A percentile compares a stretch with the other conserved stretches of the same genome.
These are phyloP conservation scores for Mactra quadrangularis DNA, from an alignment of 1,140 invertebrate species.

Conservation along the genomic window DNA sequence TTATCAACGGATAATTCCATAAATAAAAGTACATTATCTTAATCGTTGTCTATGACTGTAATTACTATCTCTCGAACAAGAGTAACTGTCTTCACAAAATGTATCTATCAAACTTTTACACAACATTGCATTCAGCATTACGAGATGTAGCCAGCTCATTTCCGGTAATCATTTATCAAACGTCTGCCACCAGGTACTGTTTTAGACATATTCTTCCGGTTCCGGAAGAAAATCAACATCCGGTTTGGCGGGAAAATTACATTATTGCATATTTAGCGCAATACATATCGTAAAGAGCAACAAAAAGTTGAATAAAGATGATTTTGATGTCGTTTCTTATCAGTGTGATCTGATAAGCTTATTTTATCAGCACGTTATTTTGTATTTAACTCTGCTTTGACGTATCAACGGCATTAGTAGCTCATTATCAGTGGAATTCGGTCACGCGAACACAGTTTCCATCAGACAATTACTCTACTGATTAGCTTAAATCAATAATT, in stretches of 20 bases:
- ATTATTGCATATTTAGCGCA: slow-evolving; percentile 10
- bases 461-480: neutral
- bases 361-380: slow-evolving; percentile 30
- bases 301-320: slow-evolving; percentile 15
- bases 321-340: slow-evolving; percentile 24
- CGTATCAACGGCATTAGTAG: neutral
- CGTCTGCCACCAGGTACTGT: neutral
- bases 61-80: too few relatives aligned
- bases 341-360: slow-evolving; percentile 12
- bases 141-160: neutral
- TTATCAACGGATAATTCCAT: too few relatives aligned
- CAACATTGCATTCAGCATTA: neutral
- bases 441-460: slow-evolving; percentile 16
- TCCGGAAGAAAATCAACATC: neutral
- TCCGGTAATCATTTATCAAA: neutral
- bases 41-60: too few relatives aligned
- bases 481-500: neutral
- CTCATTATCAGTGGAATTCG: neutral
- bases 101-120: neutral
- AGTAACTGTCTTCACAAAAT: too few relatives aligned
- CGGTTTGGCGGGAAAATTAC: slow-evolving; percentile 13
- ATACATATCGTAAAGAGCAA: slow-evolving; percentile 9
- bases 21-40: too few relatives aligned
- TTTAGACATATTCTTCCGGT: neutral
- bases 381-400: slow-evolving; percentile 29